Evolutionary conservation across 1,140 invertebrate genomes (phyloP).

Genomic region (Ceratoteleas bidentatus): DNA sequence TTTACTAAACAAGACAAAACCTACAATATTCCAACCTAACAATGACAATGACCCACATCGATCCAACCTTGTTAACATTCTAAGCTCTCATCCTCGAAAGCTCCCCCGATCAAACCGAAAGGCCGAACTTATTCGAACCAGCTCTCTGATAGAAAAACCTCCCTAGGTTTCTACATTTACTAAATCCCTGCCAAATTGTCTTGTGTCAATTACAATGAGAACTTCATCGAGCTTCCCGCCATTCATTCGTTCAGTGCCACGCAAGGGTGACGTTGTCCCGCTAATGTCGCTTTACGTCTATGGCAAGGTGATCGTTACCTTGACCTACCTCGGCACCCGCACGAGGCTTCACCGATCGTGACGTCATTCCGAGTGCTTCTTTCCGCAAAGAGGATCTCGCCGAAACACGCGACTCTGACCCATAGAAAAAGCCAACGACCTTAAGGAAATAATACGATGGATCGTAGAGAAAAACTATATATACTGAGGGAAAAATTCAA

Average conservation of each 20-base stretch:
- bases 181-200: neutral
- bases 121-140: no score
- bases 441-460: no score
- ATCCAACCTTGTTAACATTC: no score
- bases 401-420: slow-evolving; percentile 10
- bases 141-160: no score
- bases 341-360: slow-evolving; percentile 73
- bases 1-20: no score
- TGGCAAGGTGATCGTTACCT: slow-evolving; percentile 73
- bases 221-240: slow-evolving; percentile 24
- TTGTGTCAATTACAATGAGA: slow-evolving; percentile 28
- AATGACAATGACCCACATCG: no score
- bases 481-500: no score
- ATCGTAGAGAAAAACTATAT: no score
- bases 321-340: slow-evolving; percentile 73
- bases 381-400: slow-evolving; percentile 44
- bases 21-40: no score
- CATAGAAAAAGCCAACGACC: neutral
- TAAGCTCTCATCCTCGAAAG: no score
- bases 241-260: slow-evolving; percentile 47
- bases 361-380: slow-evolving; percentile 65
- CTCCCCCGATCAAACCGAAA: no score
- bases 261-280: slow-evolving; percentile 53
- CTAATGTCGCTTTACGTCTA: slow-evolving; percentile 56
- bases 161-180: neutral